Conservation (phyloP, 2,888 invertebrate species). For the Leptarthrus brevirostris region DNA sequence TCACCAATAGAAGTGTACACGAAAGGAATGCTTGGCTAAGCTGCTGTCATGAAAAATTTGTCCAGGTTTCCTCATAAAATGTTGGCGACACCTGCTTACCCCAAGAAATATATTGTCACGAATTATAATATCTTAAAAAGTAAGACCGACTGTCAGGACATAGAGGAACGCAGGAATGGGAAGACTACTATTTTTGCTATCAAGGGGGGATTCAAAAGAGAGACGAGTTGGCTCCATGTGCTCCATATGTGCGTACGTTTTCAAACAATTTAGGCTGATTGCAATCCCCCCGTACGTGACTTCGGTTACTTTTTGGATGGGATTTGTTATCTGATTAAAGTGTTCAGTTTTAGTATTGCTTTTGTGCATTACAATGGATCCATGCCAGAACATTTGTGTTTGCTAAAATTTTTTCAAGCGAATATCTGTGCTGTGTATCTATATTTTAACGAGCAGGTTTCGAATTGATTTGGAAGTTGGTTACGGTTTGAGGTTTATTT, state of each 20-base stretch:
- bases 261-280: slow-evolving; percentile 42
- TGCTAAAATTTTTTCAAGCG: slow-evolving; percentile 19
- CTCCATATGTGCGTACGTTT: slow-evolving; percentile 40
- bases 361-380: slow-evolving; percentile 40
- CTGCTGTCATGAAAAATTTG: slow-evolving; percentile 11
- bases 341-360: slow-evolving; percentile 34
- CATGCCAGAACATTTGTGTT: slow-evolving; percentile 6
- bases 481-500: no score
- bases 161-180: background rate
- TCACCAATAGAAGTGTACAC: slow-evolving; percentile 22
- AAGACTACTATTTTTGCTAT: no score
- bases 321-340: slow-evolving; percentile 40
- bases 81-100: slow-evolving; percentile 30
- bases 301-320: slow-evolving; percentile 35
- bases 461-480: no score
- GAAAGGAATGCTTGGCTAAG: background rate
- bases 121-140: slow-evolving; percentile 39
- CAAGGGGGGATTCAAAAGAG: background rate
- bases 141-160: background rate
- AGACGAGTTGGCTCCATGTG: slow-evolving; percentile 5
- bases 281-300: slow-evolving; percentile 39
- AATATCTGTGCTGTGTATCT: no score
- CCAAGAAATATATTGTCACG: slow-evolving; percentile 38
- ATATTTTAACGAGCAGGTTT: slow-evolving; percentile 38
- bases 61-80: slow-evolving; percentile 20